Conservation (phyloP, 2,888 invertebrate genomes). For the Campopleginae sp. region DNA sequence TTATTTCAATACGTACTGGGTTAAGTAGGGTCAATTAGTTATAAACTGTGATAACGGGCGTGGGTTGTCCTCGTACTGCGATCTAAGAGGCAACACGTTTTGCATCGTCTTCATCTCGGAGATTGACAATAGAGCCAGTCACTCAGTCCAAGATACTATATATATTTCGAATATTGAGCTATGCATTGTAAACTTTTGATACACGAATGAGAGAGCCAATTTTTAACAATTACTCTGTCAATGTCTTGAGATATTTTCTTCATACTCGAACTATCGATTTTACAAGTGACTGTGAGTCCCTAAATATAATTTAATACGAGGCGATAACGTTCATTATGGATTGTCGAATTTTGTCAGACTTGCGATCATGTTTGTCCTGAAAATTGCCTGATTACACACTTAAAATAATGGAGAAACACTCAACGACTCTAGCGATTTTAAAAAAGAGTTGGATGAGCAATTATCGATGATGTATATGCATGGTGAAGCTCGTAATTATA, state of each 20-base stretch:
- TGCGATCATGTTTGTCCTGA: too few relatives aligned
- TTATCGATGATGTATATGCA: not conserved
- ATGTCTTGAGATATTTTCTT: not conserved
- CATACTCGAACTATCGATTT: not conserved
- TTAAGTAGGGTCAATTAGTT: slow-evolving; percentile 78
- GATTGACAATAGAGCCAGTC: slow-evolving; percentile 63
- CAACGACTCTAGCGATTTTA: not conserved
- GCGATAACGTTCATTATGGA: too few relatives aligned
- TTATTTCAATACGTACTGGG: slow-evolving; percentile 68
- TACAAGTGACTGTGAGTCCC: not conserved
- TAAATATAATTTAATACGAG: not conserved
- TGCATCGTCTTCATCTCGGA: slow-evolving; percentile 66
- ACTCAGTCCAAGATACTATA: not conserved
- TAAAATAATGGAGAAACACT: not conserved
- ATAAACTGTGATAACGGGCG: slow-evolving; percentile 73
- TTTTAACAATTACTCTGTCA: not conserved
- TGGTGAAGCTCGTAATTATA: not conserved
- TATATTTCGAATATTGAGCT: slow-evolving; percentile 6
- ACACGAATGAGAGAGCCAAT: slow-evolving; percentile 1
- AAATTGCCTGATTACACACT: not conserved
- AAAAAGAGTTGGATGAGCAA: not conserved
- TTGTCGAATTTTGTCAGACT: too few relatives aligned
- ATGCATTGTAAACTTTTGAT: slow-evolving; percentile 20
- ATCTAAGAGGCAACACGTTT: slow-evolving; percentile 72
- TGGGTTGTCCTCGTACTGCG: slow-evolving; percentile 67